Conservation (phyloP, 2,113 vertebrate genomes). For the Ceyx margarethae region DNA sequence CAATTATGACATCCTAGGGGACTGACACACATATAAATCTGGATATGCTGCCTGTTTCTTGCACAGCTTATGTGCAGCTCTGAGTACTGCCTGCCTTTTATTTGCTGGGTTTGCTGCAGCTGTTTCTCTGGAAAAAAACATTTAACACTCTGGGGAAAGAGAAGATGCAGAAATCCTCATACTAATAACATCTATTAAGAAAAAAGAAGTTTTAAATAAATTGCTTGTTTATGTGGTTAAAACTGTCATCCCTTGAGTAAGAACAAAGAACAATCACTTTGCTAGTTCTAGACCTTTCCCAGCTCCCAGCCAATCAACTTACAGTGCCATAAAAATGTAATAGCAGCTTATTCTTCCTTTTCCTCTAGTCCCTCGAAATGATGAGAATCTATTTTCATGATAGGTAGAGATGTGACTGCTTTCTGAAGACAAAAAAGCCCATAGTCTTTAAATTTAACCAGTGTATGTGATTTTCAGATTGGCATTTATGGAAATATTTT, state of each 20-base stretch:
- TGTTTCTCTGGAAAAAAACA: conserved; percentile 1
- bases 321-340: conserved; percentile 43
- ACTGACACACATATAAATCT: conserved; percentile 34
- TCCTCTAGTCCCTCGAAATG: conserved; percentile 39
- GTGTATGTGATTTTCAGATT: conserved; percentile 5
- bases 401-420: background rate
- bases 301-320: conserved; percentile 52
- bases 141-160: background rate
- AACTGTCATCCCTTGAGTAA: background rate
- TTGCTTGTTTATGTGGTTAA: conserved; percentile 3
- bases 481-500: conserved; percentile 38
- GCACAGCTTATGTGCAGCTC: background rate
- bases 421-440: background rate
- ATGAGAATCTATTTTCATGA: conserved; percentile 22
- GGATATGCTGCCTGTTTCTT: background rate
- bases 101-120: conserved; percentile 35
- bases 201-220: conserved; percentile 32
- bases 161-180: background rate
- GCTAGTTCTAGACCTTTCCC: background rate
- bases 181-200: conserved; percentile 9
- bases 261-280: background rate
- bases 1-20: conserved; percentile 35
- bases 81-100: background rate
- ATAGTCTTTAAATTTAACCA: conserved; percentile 27
- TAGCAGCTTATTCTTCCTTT: conserved; percentile 54